A percentile compares a stretch with the other conserved stretches of the same genome.
phyloP scores from a whole-genome alignment of 2,797 vertebrate species.

The Podargus strigoides region DNA sequence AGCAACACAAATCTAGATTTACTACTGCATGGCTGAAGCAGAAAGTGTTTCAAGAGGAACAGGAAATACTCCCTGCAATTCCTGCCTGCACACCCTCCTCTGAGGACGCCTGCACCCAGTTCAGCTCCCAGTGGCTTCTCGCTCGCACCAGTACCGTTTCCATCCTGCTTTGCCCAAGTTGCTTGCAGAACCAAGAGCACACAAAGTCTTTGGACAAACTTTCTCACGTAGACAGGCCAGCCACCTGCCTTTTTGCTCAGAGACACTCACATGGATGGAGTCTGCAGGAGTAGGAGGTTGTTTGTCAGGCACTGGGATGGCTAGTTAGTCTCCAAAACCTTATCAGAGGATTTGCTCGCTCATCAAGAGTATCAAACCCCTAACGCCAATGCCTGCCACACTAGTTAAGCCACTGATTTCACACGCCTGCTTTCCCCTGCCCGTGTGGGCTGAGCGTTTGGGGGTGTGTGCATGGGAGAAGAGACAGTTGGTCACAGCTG shows the following conservation, averaged over 20 bases:
- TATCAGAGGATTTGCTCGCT: not conserved
- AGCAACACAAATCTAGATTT: rapidly evolving
- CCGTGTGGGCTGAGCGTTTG: rapidly evolving
- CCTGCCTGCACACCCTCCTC: not conserved
- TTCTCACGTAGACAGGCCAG: rapidly evolving
- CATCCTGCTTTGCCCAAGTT: not conserved
- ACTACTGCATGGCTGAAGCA: rapidly evolving
- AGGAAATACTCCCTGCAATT: not conserved
- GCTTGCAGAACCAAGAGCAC: not conserved
- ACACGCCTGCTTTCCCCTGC: rapidly evolving
- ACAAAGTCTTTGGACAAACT: not conserved
- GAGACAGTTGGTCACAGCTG: not conserved
- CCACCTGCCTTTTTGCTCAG: not conserved
- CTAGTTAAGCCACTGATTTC: not conserved
- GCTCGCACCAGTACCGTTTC: not conserved
- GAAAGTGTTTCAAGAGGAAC: not conserved
- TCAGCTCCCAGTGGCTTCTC: not conserved
- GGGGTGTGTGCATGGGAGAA: not conserved
- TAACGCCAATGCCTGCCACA: rapidly evolving
- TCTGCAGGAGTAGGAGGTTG: not conserved
- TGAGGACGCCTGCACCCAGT: not conserved
- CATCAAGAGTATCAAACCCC: not conserved
- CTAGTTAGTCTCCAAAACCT: not conserved
- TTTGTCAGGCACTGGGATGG: not conserved
- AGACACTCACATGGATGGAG: not conserved